Base-by-base conservation (phyloP, 2,113 vertebrate genomes). In the Quiscalus mexicanus region DNA sequence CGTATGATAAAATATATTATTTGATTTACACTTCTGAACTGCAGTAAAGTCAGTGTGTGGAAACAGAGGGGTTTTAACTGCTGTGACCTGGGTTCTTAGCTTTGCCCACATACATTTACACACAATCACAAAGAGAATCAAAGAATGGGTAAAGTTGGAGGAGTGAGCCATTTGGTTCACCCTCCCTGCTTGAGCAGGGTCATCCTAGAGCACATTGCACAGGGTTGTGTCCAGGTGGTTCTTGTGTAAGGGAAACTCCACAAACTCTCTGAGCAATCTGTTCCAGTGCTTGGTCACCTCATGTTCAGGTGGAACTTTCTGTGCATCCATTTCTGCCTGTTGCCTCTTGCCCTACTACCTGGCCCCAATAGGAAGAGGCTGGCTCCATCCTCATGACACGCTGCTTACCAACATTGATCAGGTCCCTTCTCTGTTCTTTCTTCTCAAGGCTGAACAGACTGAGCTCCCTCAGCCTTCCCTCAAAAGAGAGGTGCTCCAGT, bases 361-460 rank as follows among this genome's bases (percentile, higher is more conserved):
- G 19, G 6, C 5, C 11, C 24, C 10, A 14, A 11, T 4, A 8
- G 30, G 28, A 45, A 28, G 52, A 74, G 37, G 8, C 27, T 65
- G 35, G 12, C 19, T 58, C 19, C 44, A 52, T 74, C 15, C 45
- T 60, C 33, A 14, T 30, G 9, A 30, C 45, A n/a, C 23, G 1
- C 24, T 18, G 15, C 24, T 53, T 67, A 22, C 2, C 1, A 1
- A n/a, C 14, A n/a, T 1, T 25, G 30, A n/a, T 60, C 10, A 18
- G 5, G 24, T 19, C 15, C 24, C 21, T n/a, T 41, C 39, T 45
- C 53, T 39, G 62, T 12, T 0, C 0, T 41, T 39, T 53, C 45
- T 60, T 53, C 62, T 39, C 1, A 22, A 27, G 47, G 16, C 30
- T 41, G 39, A 62, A 30, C 28, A 75, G 53, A 7, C 3, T 0